Percentiles rank a stretch among this genome's conserved stretches.
phyloP scores from a whole-genome alignment of 35 echinoderm and acorn worm species.

The Strongylocentrotus purpuratus region DNA sequence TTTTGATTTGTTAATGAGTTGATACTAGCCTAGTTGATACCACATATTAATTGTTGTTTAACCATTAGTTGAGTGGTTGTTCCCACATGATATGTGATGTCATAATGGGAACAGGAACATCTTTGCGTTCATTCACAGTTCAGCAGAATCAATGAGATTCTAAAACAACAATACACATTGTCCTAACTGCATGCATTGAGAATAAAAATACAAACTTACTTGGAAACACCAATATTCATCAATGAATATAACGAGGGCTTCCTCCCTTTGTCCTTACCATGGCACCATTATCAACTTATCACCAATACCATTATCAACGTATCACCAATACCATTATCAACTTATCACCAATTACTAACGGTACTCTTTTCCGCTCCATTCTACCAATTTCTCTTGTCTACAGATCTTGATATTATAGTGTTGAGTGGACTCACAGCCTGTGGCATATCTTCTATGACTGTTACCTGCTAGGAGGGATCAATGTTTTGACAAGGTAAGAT shows the following conservation, averaged over 20 bases:
- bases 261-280: too few relatives aligned
- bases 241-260: too few relatives aligned
- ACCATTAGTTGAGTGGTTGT: not conserved
- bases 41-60: not conserved
- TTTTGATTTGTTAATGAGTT: too few relatives aligned
- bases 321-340: too few relatives aligned
- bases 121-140: not conserved
- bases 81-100: not conserved
- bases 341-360: not conserved
- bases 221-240: not conserved
- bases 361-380: not conserved
- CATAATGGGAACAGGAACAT: not conserved
- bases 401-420: not conserved
- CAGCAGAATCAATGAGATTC: not conserved
- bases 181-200: not conserved
- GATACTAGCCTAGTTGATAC: not conserved
- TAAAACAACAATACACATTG: not conserved
- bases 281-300: too few relatives aligned
- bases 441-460: too few relatives aligned
- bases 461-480: too few relatives aligned
- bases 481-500: too few relatives aligned
- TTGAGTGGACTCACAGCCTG: too few relatives aligned
- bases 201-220: not conserved
- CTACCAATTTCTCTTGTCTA: not conserved
- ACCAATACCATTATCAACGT: too few relatives aligned